Evolutionary conservation across 2,113 vertebrate genomes (phyloP), one percentile per base, ranked within the genome.

Genomic region (Hippocampus zosterae): DNA sequence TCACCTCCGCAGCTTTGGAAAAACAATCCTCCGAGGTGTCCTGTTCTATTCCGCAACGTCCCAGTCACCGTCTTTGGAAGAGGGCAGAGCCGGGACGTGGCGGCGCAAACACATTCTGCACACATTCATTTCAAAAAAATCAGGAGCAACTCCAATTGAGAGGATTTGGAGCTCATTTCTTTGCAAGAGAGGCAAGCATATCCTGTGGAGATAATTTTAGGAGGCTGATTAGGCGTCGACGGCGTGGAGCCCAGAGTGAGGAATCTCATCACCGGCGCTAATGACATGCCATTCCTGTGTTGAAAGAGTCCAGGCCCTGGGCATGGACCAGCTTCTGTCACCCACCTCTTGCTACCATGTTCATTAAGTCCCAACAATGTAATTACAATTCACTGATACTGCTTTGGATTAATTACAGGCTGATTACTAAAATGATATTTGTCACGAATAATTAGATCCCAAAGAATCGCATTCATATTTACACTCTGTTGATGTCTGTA

Each of bases 281-380:
- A 92, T 91, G 89, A 91, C 87, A 80, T 86, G 82, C 86, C 84
- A 88, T 91, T 87, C 84, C 86, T 91, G 86, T 74, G 80, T 84
- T 82, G 83, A 82, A 84, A 83, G 78, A 87, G 86, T 78, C 75
- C 69, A 8, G 71, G 87, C 86, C 82, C 81, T 81, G 84, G 84
- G 86, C 86, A 80, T 75, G 84, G 86, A 86, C 85, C 78, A 77
- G 85, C 85, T 84, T 78, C 81, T 84, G 84, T 84, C 89, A 84
- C 83, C 74, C 81, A 88, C 82, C 83, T 88, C 88, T 73, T 83
- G 77, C 79, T 79, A 82, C 80, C 65, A 79, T 85, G 82, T 90
- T 90, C 83, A 91, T 89, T 87, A 89, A 80, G 83, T 76, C 84
- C 63, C 86, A 84, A 85, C 87, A 79, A 75, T 85, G 80, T 88